These are phyloP conservation scores for Zoroaster sp. DNA, from an alignment of 53 echinoderm and acorn worm genomes.

Conservation along the genomic window DNA sequence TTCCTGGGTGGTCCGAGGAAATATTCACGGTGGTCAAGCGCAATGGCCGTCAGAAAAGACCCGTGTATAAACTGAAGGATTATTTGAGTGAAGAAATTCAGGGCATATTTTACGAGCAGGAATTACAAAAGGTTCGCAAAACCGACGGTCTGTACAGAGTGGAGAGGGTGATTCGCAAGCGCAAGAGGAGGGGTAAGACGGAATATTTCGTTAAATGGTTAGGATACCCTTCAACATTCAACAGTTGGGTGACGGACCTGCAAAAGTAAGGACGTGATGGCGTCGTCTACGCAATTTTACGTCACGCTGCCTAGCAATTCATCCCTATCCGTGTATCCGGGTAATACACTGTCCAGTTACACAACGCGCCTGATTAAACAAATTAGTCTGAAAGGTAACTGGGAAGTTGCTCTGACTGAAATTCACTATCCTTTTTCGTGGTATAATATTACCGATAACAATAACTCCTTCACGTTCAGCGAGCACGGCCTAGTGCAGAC, in stretches of 20 bases:
- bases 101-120: constrained; percentile 63
- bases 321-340: constrained; percentile 3
- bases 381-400: constrained; percentile 25
- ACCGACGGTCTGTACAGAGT: constrained; percentile 41
- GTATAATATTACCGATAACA: constrained; percentile 15
- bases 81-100: constrained; percentile 20
- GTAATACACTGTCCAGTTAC: constrained; percentile 20
- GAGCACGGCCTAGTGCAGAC: neutral
- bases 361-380: constrained; percentile 23
- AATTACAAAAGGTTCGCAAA: constrained; percentile 46
- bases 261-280: neutral
- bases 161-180: constrained; percentile 48
- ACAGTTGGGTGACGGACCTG: constrained; percentile 63
- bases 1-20: constrained; percentile 47
- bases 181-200: constrained; percentile 15
- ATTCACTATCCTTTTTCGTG: constrained; percentile 33
- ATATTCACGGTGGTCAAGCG: constrained; percentile 40
- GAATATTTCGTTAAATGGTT: constrained; percentile 67
- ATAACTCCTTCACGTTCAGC: constrained; percentile 2
- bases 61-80: constrained; percentile 54
- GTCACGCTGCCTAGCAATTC: constrained; percentile 55
- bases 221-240: constrained; percentile 53
- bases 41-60: neutral
- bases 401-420: constrained; percentile 59
- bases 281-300: constrained; percentile 30